Base-by-base conservation (phyloP, 2,888 invertebrate species). In the Dyspetes luteomarginatus region DNA sequence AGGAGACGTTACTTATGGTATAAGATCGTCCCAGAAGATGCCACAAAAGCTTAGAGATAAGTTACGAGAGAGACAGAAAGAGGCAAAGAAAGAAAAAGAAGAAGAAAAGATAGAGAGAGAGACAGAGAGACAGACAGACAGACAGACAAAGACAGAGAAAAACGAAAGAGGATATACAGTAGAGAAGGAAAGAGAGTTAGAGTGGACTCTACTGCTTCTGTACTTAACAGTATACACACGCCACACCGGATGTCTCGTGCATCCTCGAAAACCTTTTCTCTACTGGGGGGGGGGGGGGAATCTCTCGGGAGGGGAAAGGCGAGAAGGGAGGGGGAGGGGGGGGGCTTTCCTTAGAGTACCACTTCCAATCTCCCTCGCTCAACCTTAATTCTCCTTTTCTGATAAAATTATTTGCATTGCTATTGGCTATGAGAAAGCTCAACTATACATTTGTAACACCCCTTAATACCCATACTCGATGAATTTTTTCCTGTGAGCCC, bases 311-410 rank as follows among this genome's bases (percentile, higher is more conserved):
- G n/a, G n/a, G n/a, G n/a, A n/a, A n/a, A n/a, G n/a, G n/a, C n/a
- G n/a, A n/a, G n/a, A n/a, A n/a, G 5, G 15, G 12, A 12, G 9
- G 22, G n/a, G 12, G 28, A 15, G n/a, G 17, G 30, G 48, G 5
- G 15, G 43, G 43, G 55, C 5, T 56, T 68, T 26, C 24, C n/a
- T 43, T 68, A 55, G 24, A 30, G 24, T 9, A 12, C 36, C 36
- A 48, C 3, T 15, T 17, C 17, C 3, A 5, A 56, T 28, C 28
- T 17, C 30, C 69, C 17, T 12, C 50, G 24, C 48, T 60, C 71
- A 36, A 69, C 56, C 45, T 69, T 58, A 69, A 69, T 60, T 71
- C 60, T n/a, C 17, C 28, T 60, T 41, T 30, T 36, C 50, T 15
- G 48, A 12, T 48, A 30, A 71, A 60, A 60, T 60, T 45, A 50